These are phyloP conservation scores for Danio tinwini DNA, from an alignment of 2,797 vertebrate species.

Conservation along the genomic window DNA sequence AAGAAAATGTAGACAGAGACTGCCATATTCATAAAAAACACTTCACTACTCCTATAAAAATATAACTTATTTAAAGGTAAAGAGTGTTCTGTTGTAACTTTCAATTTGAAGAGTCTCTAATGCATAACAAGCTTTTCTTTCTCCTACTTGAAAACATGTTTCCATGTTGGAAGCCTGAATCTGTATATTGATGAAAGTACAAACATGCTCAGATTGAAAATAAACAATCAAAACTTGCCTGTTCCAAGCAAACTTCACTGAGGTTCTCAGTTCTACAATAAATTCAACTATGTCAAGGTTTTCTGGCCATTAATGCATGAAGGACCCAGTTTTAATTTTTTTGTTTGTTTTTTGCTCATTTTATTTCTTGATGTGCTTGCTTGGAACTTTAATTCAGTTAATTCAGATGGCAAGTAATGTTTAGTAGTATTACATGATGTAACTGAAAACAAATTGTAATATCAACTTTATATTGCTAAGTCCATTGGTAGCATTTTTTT, in stretches of 20 bases:
- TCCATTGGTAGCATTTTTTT: background rate
- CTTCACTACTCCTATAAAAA: background rate
- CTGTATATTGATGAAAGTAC: conserved; percentile 4
- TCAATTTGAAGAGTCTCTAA: background rate
- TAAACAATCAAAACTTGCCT: conserved; percentile 7
- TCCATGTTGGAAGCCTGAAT: background rate
- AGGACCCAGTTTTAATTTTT: background rate
- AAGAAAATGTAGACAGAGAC: too few species aligned
- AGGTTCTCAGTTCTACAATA: background rate
- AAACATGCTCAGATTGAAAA: conserved; percentile 11
- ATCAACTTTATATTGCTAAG: background rate
- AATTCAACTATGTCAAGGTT: background rate
- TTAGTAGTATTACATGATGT: background rate
- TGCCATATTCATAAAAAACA: background rate
- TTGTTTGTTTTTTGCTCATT: background rate
- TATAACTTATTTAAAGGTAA: conserved; percentile 5
- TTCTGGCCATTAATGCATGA: background rate
- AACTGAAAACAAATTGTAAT: background rate
- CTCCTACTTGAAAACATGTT: background rate
- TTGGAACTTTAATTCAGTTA: background rate
- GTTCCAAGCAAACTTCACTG: background rate
- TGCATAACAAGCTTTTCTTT: conserved; percentile 7
- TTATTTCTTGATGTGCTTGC: background rate
- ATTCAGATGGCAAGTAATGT: background rate
- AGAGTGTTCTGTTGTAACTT: background rate